Conservation (phyloP, 2,888 invertebrate species). For the Theodoxus fluviatilis region DNA sequence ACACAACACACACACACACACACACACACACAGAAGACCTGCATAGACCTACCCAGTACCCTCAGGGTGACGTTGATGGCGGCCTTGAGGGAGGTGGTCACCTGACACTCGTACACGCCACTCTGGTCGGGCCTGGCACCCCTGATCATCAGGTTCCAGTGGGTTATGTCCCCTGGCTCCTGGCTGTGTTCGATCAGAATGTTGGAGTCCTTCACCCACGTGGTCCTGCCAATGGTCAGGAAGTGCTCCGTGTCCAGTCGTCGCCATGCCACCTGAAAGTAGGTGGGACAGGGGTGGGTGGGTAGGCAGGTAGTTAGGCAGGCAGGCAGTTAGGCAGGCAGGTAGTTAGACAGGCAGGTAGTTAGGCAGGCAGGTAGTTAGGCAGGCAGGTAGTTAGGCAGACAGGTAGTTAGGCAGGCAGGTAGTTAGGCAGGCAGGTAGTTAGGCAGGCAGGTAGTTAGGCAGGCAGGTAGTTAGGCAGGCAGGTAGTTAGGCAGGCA, state of each 20-base stretch:
- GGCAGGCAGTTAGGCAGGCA: too few species aligned
- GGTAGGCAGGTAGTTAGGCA: too few species aligned
- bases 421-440: too few species aligned
- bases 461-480: too few species aligned
- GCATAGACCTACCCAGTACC: constrained; percentile 27
- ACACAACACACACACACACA: not conserved
- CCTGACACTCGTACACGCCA: constrained; percentile 35
- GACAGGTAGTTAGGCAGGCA: too few species aligned
- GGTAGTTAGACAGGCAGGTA: too few species aligned
- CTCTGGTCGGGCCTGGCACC: constrained; percentile 31
- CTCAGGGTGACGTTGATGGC: constrained; percentile 27
- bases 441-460: too few species aligned
- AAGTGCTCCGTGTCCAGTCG: constrained; percentile 33
- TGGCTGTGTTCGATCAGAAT: constrained; percentile 31
- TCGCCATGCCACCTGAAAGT: constrained; percentile 36
- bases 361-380: too few species aligned
- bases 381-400: too few species aligned
- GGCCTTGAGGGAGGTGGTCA: constrained; percentile 29
- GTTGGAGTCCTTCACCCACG: constrained; percentile 36
- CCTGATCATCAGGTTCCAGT: constrained; percentile 36
- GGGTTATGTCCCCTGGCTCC: constrained; percentile 30
- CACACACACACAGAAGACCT: not conserved
- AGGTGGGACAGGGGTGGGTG: too few species aligned
- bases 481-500: too few species aligned
- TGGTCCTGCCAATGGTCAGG: constrained; percentile 34